Base-by-base conservation (phyloP, 2,113 vertebrate genomes). In the Abramis brama region DNA sequence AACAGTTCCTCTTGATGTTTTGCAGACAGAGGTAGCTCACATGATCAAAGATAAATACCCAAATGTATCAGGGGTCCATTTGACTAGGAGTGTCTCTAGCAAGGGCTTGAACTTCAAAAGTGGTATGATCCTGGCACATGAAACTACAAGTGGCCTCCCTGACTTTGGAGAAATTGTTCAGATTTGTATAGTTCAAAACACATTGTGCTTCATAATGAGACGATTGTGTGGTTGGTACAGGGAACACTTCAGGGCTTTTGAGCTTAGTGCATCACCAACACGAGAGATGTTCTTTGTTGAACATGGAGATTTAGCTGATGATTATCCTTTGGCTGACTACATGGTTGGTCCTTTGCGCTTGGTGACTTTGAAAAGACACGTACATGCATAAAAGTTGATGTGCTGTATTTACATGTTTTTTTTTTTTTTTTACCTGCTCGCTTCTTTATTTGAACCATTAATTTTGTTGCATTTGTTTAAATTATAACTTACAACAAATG, bases 201-300 rank as follows among this genome's bases (percentile, higher is more conserved):
- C 64, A 59, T 59, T 59, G 57, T 59, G 57, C 57, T 68, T 68
- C 64, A 68, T 33, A 68, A 15, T 68, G 59, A 66, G 45, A 50
- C 2, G 23, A 17, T 23, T 60, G 30, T 62, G n/a, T 45, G 43
- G 79, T 12, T 66, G 21, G 30, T 15, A 79, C 25, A 30, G 11
- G 17, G 50, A 19, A 78, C 47, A 78, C 39, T 77, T 77, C 13
- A 78, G 30, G 77, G 77, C 77, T 39, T 79, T 79, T 79, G 77
- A 60, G 33, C 39, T 79, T 19, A 60, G 17, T 79, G 77, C 30
- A 79, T 75, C 43, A 75, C 39, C 73, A 75, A 75, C 73, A 79
- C n/a, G 25, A 33, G 13, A 36, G 55, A 21, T 79, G 27, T 79
- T 79, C n/a, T 77, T 79, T 59, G 52, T 57, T 39, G 17, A 59